These are phyloP conservation scores for Coranthus polyacanthus DNA, from an alignment of 2,797 vertebrate genomes.

Conservation along the genomic window DNA sequence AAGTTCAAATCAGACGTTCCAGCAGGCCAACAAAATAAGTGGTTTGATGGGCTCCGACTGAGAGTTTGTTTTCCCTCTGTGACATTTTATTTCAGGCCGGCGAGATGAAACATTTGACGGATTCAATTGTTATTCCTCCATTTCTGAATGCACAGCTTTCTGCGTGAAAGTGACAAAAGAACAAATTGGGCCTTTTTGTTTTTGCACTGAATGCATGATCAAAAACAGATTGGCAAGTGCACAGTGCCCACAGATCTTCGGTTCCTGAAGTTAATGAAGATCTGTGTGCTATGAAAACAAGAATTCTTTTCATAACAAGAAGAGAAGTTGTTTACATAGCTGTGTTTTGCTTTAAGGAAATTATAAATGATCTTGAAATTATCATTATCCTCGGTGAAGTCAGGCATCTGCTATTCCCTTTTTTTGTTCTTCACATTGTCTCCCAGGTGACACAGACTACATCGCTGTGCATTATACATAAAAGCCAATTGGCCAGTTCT, in stretches of 20 bases:
- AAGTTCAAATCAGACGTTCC: constrained; percentile 5
- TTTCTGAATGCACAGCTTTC: constrained; percentile 12
- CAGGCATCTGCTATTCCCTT: no score
- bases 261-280: neutral
- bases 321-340: neutral
- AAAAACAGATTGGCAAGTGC: constrained; percentile 10
- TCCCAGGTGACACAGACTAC: no score
- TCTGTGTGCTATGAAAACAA: neutral
- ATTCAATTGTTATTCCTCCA: constrained; percentile 22
- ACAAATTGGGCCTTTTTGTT: constrained; percentile 21
- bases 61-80: constrained; percentile 16
- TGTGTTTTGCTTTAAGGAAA: neutral
- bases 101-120: constrained; percentile 7
- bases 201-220: constrained; percentile 15
- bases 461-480: neutral
- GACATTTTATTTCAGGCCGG: constrained; percentile 25
- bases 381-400: no score
- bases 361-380: neutral
- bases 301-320: neutral
- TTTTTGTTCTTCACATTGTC: no score
- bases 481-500: neutral
- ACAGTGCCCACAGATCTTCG: neutral
- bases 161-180: constrained; percentile 8
- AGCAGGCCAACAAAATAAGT: constrained; percentile 10
- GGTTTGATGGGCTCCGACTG: neutral